These are phyloP conservation scores for Elaphurus davidianus DNA, from an alignment of 2,113 vertebrate species.

Conservation along the genomic window DNA sequence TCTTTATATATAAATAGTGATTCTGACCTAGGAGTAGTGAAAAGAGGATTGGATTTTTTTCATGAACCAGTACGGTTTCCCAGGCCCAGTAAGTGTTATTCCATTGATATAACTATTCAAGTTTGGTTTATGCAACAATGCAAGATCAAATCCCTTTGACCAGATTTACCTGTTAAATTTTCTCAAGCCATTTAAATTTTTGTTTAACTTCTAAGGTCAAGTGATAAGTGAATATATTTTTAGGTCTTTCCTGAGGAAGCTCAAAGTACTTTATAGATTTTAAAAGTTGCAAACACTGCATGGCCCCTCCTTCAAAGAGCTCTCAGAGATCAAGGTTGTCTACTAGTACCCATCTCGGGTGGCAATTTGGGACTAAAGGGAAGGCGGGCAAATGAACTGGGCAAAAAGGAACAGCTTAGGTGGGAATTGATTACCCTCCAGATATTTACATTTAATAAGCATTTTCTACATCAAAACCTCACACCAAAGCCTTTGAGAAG, in stretches of 20 bases:
- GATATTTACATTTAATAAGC: conserved; percentile 9
- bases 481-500: conserved; percentile 8
- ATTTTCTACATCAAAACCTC: conserved; percentile 9
- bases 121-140: conserved; percentile 33
- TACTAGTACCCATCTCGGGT: neutral
- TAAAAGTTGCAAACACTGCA: neutral
- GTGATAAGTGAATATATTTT: conserved; percentile 16
- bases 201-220: conserved; percentile 1
- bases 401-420: neutral
- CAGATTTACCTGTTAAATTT: neutral
- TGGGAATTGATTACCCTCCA: neutral
- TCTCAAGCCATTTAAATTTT: neutral
- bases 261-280: neutral
- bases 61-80: neutral
- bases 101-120: neutral
- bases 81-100: neutral
- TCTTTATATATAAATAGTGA: neutral
- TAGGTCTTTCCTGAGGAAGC: neutral
- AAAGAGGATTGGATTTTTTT: neutral
- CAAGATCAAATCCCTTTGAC: neutral
- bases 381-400: neutral
- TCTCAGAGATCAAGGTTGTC: neutral
- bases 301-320: neutral
- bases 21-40: neutral
- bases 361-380: neutral